Base-by-base conservation (phyloP, 2,888 invertebrate genomes). In the Sphaeridia pumilis region DNA sequence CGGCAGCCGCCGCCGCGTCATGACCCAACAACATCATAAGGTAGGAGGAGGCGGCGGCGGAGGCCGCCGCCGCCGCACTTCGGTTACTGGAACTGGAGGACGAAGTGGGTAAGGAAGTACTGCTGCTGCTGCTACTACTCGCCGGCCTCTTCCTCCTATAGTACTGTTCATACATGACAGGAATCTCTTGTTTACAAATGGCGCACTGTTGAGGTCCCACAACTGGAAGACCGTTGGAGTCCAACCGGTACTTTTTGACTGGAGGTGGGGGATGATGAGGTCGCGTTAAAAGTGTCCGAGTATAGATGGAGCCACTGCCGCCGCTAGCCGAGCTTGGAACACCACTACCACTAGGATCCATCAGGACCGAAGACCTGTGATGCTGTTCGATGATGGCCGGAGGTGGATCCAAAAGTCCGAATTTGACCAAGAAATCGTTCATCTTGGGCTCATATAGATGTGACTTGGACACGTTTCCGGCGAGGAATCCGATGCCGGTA, bases 401-500 rank as follows among this genome's bases (percentile, higher is more conserved):
- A 3, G 52, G 58, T n/a, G 49, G 51, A 17, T 60, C 56, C 28
- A 60, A 52, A 17, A 60, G 55, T 10, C 56, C 61, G 10, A 59
- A 31, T 36, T 56, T 58, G 4, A 51, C 50, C 31, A 61, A 47
- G 44, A 61, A 59, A 20, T 56, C 55, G 38, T 54, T 49, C 21
- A 55, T 58, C 50, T 53, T 56, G 20, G 59, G 54, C 24, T 55
- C 55, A 22, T 55, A 49, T 2, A 52, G 35, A 42, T 55, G 55
- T 2, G 34, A 25, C 17, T 24, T 38, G 25, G n/a, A 22, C 4
- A 55, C 55, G 17, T 51, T 5, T 14, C 87, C 83, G 2, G 86
- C 83, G 59, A 94, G 72, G 69, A 89, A 85, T 0, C 84, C 84
- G 63, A 94, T 88, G 2, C 93, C 93, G 55, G 83, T 80, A 67